Evolutionary conservation across 2,113 vertebrate genomes (phyloP), one percentile per base, ranked within the genome.

Genomic region (Callipepla squamata): DNA sequence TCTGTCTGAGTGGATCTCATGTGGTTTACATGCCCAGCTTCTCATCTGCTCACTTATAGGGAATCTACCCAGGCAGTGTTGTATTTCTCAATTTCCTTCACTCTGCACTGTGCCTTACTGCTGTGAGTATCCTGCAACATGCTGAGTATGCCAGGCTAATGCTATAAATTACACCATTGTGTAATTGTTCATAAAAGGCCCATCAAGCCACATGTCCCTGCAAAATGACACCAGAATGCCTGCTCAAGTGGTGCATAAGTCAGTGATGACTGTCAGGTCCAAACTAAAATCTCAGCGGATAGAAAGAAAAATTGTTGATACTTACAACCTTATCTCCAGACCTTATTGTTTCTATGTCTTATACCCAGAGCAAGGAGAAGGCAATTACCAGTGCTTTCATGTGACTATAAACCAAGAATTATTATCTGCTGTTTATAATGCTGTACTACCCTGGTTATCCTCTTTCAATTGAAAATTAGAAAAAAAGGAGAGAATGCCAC

Each of bases 161-260:
- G 87, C 80, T 91, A 74, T 30, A 82, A 95, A 85, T 92, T 47
- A 77, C 50, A 57, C 72, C 68, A 22, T 3, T 16, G 82, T 72
- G 73, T 69, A 79, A 92, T 74, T 81, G 62, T 34, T 88, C 73
- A 75, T 86, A 80, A 95, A 91, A 79, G 61, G 61, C 80, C 76
- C 87, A 93, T 90, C 79, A 72, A 90, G 85, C 44, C 66, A 28
- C 82, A 62, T 3, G 44, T 80, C 79, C 87, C 65, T 92, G 82
- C 57, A 83, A 57, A 80, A 85, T 51, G 59, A 68, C 76, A 91
- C 74, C 72, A 91, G 66, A 90, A 85, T 22, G 44, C 44, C 58
- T 83, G 26, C 66, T 94, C 65, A n/a, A 86, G 79, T 84, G 87
- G 80, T 82, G 32, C 11, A 6, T 61, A 78, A 91, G 76, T 92